Base-by-base conservation (phyloP, 1,140 invertebrate genomes). In the Sinella curviseta region DNA sequence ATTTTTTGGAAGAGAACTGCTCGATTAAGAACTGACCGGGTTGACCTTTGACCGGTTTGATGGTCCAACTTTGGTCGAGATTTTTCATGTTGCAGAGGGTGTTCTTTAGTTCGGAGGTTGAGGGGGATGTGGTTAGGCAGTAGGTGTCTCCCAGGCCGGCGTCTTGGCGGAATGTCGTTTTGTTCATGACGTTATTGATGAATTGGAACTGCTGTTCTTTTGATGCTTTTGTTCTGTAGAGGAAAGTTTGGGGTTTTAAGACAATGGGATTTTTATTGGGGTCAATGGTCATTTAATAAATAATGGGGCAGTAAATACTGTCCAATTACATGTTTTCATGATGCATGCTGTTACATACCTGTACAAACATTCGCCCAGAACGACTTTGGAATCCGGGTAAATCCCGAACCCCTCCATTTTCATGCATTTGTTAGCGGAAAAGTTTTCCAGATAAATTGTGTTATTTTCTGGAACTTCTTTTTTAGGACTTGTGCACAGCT, bases 361-460 rank as follows among this genome's bases (percentile, higher is more conserved):
- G 34, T 81, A 83, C 14, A 74, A 73, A 74, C 82, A 83, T 24
- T 83, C 80, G n/a, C 77, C 78, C 30, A 83, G 31, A 31, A 81
- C 34, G 34, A 81, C 34, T 67, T 83, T 83, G 4, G 76, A 36
- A 36, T 79, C 54, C 4, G 80, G 48, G 24, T 75, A 26, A 34
- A 76, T 2, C 3, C 82, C 82, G 65, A 83, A 78, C 12, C 34
- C 77, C 54, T 48, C 78, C 2, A 81, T 74, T 31, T 77, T 35
- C 1, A 83, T 55, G 36, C 82, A 83, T 80, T 81, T 83, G n/a
- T 26, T 4, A 8, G 80, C 60, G 35, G 82, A 83, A 77, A 83
- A 83, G 39, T 83, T 80, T 75, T 83, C 74, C 4, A 83, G 28
- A 39, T 36, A 82, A 0, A 30, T 75, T 2, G 16, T 39, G 17